Conservation (phyloP, 2,113 vertebrate genomes). For the Caranx ignobilis region DNA sequence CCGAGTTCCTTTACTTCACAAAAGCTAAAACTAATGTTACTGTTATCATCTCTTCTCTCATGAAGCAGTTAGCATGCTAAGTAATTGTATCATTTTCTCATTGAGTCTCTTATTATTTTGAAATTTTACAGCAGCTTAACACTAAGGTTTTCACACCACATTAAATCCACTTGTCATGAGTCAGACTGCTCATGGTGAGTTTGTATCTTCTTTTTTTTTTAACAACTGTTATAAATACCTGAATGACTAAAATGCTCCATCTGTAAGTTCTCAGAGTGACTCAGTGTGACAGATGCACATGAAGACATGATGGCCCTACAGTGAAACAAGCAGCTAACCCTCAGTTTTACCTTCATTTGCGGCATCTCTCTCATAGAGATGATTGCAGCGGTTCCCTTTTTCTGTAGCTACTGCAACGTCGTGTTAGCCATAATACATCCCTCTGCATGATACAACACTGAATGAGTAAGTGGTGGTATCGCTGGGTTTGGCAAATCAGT, state of each 20-base stretch:
- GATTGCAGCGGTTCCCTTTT: not conserved
- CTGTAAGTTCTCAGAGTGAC: slow-evolving; percentile 26
- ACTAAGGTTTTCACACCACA: slow-evolving; percentile 1
- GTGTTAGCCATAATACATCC: not conserved
- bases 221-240: slow-evolving; percentile 12
- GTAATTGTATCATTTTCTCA: not conserved
- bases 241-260: slow-evolving; percentile 21
- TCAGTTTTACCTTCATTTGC: slow-evolving; percentile 2
- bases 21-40: too few relatives aligned
- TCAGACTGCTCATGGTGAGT: not conserved
- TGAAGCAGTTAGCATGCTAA: slow-evolving; percentile 1
- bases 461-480: not conserved
- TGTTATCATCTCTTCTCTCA: too few relatives aligned
- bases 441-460: not conserved
- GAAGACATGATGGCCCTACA: not conserved
- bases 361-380: not conserved
- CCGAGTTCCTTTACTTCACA: too few relatives aligned
- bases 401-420: not conserved
- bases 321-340: slow-evolving; percentile 14
- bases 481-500: not conserved
- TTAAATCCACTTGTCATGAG: slow-evolving; percentile 13
- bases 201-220: not conserved
- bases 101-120: slow-evolving; percentile 1
- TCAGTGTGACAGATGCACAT: slow-evolving; percentile 4
- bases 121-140: slow-evolving; percentile 3